Conservation (phyloP, 2,797 vertebrate genomes). For the Gobionotothen gibberifrons region DNA sequence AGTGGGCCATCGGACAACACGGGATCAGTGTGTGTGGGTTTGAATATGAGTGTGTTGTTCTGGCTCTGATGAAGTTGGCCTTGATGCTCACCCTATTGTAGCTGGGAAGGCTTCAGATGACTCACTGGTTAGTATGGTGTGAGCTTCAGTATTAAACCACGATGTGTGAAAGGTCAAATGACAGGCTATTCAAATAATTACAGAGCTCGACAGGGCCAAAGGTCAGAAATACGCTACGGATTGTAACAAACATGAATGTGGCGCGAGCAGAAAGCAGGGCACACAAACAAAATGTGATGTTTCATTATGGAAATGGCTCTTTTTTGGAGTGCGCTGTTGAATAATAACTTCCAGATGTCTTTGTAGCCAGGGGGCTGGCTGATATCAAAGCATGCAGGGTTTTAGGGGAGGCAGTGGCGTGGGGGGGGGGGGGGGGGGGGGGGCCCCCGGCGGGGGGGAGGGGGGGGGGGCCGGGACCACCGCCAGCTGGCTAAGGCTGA, state of each 20-base stretch:
- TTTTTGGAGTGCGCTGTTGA: constrained; percentile 80
- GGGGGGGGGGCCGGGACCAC: constrained; percentile 68
- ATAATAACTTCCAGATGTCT: constrained; percentile 88
- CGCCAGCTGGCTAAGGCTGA: constrained; percentile 81
- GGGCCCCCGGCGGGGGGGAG: constrained; percentile 62
- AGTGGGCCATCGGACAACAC: constrained; percentile 32
- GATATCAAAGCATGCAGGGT: constrained; percentile 83
- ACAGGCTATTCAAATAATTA: constrained; percentile 16
- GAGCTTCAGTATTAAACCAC: constrained; percentile 23
- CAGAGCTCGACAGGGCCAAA: constrained; percentile 31
- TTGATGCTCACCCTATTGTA: constrained; percentile 31
- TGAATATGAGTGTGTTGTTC: constrained; percentile 32
- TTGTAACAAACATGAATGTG: constrained; percentile 42
- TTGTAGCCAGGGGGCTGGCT: constrained; percentile 82
- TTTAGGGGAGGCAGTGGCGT: constrained; percentile 70
- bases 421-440: constrained; percentile 62
- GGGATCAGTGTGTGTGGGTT: constrained; percentile 35
- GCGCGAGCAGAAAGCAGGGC: constrained; percentile 57
- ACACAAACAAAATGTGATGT: constrained; percentile 79
- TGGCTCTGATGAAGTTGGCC: constrained; percentile 36
- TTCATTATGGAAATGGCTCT: constrained; percentile 81
- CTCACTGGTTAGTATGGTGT: constrained; percentile 5
- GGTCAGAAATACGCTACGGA: constrained; percentile 40
- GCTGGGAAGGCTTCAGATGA: constrained; percentile 24
- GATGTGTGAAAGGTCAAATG: constrained; percentile 21